phyloP scores from a whole-genome alignment of 2,888 invertebrate genomes.

The Artemia sp. region DNA sequence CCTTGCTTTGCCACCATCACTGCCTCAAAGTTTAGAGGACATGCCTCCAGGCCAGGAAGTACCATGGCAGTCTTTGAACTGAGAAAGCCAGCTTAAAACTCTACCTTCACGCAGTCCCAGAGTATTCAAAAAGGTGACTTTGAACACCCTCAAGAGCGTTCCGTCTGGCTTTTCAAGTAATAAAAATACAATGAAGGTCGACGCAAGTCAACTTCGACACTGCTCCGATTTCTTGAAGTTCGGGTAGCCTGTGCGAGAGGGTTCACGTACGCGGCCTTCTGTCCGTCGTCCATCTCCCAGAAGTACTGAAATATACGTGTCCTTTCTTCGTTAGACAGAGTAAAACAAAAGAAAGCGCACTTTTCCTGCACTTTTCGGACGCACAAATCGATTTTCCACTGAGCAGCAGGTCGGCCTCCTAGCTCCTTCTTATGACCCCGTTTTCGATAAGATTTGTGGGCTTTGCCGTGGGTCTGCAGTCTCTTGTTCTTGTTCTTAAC shows the following conservation, averaged over 20 bases:
- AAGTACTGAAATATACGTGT: no score
- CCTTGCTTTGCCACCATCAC: background rate
- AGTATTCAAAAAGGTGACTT: no score
- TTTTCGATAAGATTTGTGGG: background rate
- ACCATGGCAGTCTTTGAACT: background rate
- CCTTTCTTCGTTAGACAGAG: no score
- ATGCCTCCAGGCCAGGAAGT: conserved; percentile 1
- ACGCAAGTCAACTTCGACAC: background rate
- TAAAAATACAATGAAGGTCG: no score
- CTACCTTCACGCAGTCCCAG: no score
- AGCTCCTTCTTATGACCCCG: background rate
- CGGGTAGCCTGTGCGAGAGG: background rate
- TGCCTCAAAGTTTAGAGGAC: conserved; percentile 8
- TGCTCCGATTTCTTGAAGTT: background rate
- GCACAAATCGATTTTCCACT: background rate
- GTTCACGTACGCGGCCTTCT: no score
- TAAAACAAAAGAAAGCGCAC: background rate
- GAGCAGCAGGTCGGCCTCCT: background rate
- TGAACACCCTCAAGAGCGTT: no score
- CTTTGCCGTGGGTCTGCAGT: no score
- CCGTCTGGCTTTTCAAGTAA: no score
- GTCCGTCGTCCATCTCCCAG: no score
- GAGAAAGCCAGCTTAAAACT: no score
- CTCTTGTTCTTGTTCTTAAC: no score
- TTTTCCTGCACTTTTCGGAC: background rate